Evolutionary conservation across 2,888 invertebrate genomes (phyloP), one percentile per base, ranked within the genome.

Genomic region (Melinopterus prodromus): DNA sequence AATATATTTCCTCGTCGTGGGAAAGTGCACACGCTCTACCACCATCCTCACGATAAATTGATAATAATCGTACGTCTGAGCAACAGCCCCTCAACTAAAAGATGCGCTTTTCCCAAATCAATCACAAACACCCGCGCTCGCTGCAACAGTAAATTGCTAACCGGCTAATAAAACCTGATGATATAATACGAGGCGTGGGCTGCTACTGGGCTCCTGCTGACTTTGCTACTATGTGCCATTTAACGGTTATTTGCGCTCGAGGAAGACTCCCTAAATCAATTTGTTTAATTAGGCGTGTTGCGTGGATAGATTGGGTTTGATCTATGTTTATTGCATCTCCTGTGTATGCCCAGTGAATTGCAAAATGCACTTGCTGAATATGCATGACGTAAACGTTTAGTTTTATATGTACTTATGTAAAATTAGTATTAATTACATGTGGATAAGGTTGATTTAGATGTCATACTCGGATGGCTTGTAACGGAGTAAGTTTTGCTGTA

Each of bases 161-260:
- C 74, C 16, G 74, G 36, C 74, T 35, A 74, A 74, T 74, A 74
- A 74, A 74, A 74, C 74, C 36, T 36, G 35, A 74, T 74, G 74
- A 74, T 74, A 74, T 74, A 74, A 74, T 74, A 36, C n/a, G 36
- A n/a, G 35, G 74, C 74, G 74, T 74, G 36, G 74, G 74, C 37
- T 74, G 35, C 36, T 35, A 37, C 35, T 35, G 74, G 6, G 36
- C 35, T 74, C 74, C 53, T 53, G 53, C 53, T 53, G 53, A 53
- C 53, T 53, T 74, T 74, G 74, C 74, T n/a, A 35, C 74, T 26
- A 26, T 26, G 26, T 26, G 26, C 26, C 74, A 74, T 74, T 74
- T 74, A 74, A 74, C 74, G 36, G 74, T 74, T 74, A 74, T 74
- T 74, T 74, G 26, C 74, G 9, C 74, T 74, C 15, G n/a, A 37